phyloP scores from a whole-genome alignment of 1,140 invertebrate species.

The Bombus polaris region DNA sequence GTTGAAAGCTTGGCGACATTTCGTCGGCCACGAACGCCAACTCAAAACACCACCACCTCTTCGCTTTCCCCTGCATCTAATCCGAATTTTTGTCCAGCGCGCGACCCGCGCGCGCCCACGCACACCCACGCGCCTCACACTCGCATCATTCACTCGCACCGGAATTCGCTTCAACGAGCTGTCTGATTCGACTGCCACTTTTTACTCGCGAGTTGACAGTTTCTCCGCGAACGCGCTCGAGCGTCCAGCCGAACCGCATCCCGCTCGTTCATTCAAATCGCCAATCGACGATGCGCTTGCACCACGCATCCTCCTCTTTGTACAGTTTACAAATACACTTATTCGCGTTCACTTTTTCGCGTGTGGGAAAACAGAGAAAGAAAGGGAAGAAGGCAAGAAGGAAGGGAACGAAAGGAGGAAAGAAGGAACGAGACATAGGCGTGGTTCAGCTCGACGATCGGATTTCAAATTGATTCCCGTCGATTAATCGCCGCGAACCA shows the following conservation, averaged over 20 bases:
- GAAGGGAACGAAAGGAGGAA: neutral
- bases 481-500: neutral
- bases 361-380: too few relatives aligned
- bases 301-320: neutral
- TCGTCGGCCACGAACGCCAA: neutral
- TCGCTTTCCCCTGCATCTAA: neutral
- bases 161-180: constrained; percentile 9
- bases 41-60: neutral
- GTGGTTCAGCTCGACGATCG: neutral
- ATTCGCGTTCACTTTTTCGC: too few relatives aligned
- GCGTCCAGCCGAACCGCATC: neutral
- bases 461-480: neutral
- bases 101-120: neutral
- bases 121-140: neutral
- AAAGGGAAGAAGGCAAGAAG: too few relatives aligned
- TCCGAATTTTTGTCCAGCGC: neutral
- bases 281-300: too few relatives aligned
- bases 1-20: neutral
- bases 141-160: neutral
- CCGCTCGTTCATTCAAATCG: too few relatives aligned
- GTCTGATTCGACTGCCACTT: constrained; percentile 42
- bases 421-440: neutral
- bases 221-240: neutral
- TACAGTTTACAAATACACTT: neutral
- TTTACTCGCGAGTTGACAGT: constrained; percentile 27